phyloP scores from a whole-genome alignment of 2,113 vertebrate genomes.

The Willisornis vidua region DNA sequence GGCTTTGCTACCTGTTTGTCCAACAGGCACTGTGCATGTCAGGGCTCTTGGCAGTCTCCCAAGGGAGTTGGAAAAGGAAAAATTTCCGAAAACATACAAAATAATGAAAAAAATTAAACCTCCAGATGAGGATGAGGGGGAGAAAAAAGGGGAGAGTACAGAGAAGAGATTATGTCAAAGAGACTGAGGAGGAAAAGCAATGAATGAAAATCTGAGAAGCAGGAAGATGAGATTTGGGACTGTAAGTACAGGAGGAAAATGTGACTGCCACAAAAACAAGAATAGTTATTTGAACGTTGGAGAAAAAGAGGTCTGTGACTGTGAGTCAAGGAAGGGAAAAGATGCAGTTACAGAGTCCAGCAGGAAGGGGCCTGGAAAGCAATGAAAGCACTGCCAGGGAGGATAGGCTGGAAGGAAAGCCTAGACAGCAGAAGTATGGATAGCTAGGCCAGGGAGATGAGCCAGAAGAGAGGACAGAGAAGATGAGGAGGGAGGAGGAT shows the following conservation, averaged over 20 bases:
- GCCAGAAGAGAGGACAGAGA: not conserved
- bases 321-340: not conserved
- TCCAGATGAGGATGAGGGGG: not conserved
- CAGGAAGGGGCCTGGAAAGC: not conserved
- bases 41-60: not conserved
- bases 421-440: not conserved
- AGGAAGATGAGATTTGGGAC: not conserved
- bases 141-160: not conserved
- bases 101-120: not conserved
- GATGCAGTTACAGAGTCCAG: not conserved
- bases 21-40: not conserved
- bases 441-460: not conserved
- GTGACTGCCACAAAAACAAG: not conserved
- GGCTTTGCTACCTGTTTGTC: not conserved
- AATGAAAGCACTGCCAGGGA: not conserved
- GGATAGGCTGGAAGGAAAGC: not conserved
- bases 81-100: fast-evolving
- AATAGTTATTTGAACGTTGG: not conserved
- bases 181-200: not conserved
- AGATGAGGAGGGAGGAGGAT: not conserved
- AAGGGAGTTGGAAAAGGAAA: not conserved
- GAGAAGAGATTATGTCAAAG: not conserved
- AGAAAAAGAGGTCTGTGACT: not conserved
- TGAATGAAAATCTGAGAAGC: not conserved
- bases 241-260: not conserved